Conservation (phyloP, 2,113 vertebrate species). For the Gnathonemus echidnorhynchus region DNA sequence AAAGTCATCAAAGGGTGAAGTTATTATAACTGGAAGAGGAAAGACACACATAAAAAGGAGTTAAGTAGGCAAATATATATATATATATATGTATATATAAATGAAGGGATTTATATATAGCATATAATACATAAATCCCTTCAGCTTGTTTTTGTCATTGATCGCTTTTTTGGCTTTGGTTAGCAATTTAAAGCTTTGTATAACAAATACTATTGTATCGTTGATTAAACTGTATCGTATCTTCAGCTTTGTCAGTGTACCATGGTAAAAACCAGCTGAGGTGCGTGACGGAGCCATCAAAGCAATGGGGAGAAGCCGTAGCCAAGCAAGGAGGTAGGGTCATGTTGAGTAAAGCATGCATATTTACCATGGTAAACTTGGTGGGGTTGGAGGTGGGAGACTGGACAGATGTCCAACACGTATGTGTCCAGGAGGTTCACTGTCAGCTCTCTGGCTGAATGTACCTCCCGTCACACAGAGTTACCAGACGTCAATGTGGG, state of each 20-base stretch:
- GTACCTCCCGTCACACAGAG: neutral
- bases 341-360: conserved; percentile 16
- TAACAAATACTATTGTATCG: neutral
- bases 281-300: neutral
- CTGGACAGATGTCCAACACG: neutral
- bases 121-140: neutral
- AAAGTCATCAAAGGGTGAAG: conserved; percentile 25
- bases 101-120: neutral
- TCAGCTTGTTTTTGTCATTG: neutral
- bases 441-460: neutral
- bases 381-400: neutral
- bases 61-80: conserved; percentile 10
- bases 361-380: conserved; percentile 26
- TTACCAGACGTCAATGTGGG: neutral
- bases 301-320: conserved; percentile 6
- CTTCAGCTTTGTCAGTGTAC: neutral
- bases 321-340: conserved; percentile 9
- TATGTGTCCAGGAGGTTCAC: neutral
- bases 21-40: conserved; percentile 27
- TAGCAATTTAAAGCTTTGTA: neutral
- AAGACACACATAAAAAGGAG: conserved; percentile 23
- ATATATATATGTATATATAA: neutral
- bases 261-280: conserved; percentile 19
- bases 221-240: neutral
- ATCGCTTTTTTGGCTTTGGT: neutral